Base-by-base conservation (phyloP, 2,797 vertebrate species). In the Ispidina lecontei region DNA sequence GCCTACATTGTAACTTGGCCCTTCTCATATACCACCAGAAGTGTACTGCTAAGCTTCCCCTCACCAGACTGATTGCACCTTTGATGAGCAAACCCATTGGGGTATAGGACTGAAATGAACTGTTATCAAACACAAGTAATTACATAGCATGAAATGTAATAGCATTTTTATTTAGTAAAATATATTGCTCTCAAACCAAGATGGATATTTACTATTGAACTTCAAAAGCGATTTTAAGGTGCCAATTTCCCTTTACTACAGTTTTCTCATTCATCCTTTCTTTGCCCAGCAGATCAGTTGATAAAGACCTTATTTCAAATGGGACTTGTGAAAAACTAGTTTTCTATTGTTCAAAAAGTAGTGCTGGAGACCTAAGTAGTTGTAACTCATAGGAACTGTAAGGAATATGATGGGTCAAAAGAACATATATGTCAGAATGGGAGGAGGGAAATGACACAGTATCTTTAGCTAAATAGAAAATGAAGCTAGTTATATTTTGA, bases 101-200 rank as follows among this genome's bases (percentile, higher is more conserved):
- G 20, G 16, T n/a, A 46, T 7, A 31, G 6, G 7, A 77, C 8
- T 65, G 33, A 76, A 83, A 52, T 54, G 12, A 86, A 62, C 55
- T 39, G 16, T 54, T 86, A 46, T 58, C 46, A 37, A 73, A 65
- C 6, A 18, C 16, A 47, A 54, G 13, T 23, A 47, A 52, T 62
- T 65, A 60, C 25, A 70, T 6, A 44, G 7, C 26, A 9, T 33
- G 31, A 4, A 35, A 79, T 74, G 41, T 73, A 12, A 51, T 52
- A 67, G 60, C 65, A 81, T 37, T 47, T 56, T 92, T 55, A 64
- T 16, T 80, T 44, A 59, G 46, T 56, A 94, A 91, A 75, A 44
- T 65, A 41, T 37, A 37, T 37, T 44, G 39, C 12, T 84, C 23
- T 47, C 35, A 86, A 67, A 71, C 14, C 29, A 51, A 44, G 55